These are phyloP conservation scores for Drosophila ficusphila DNA, from an alignment of 1,140 invertebrate species.

Conservation along the genomic window DNA sequence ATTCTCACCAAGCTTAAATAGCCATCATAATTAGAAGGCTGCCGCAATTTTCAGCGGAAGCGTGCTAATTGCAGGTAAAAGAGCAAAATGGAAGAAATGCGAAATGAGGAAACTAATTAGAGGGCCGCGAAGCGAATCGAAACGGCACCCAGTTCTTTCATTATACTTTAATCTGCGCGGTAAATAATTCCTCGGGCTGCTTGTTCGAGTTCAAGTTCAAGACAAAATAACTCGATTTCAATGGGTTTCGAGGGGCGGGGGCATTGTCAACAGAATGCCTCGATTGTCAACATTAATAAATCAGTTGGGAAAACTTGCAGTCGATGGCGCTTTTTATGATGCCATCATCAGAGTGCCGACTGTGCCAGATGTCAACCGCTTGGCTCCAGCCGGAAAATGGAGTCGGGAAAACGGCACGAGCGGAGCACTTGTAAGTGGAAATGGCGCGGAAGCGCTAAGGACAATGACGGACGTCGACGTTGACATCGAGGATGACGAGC, in stretches of 20 bases:
- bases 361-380: conserved; percentile 42
- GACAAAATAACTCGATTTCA: conserved; percentile 6
- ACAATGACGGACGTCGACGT: conserved; percentile 52
- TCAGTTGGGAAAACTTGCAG: conserved; percentile 47
- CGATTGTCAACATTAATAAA: conserved; percentile 54
- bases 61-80: conserved; percentile 27
- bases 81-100: neutral
- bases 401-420: conserved; percentile 16
- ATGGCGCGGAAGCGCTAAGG: conserved; percentile 50
- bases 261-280: conserved; percentile 3
- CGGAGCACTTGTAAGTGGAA: conserved; percentile 42
- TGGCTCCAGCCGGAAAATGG: conserved; percentile 18
- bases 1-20: neutral
- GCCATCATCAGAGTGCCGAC: conserved; percentile 37
- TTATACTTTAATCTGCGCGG: conserved; percentile 8
- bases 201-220: neutral
- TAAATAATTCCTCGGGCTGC: conserved; percentile 5
- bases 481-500: conserved; percentile 43
- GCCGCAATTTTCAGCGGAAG: conserved; percentile 14
- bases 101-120: conserved; percentile 29
- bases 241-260: neutral
- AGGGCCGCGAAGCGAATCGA: neutral
- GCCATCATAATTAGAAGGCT: conserved; percentile 19
- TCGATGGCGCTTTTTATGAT: conserved; percentile 49
- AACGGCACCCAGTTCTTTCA: conserved; percentile 1